Evolutionary conservation across 2,113 vertebrate species (phyloP).

Genomic region (Equus quagga): DNA sequence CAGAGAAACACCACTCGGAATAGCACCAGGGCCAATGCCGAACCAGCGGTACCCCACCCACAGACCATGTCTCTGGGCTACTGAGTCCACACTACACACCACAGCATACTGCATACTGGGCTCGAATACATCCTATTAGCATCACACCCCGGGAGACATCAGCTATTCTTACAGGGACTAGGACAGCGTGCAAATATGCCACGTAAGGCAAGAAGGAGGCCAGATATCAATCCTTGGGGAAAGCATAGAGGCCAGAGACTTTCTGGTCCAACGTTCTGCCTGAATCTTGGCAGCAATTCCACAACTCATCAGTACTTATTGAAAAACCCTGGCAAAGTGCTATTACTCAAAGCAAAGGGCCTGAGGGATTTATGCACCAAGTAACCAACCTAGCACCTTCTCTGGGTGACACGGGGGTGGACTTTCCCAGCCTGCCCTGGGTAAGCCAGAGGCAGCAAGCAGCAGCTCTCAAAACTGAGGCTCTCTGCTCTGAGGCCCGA

Average conservation of each 20-base stretch:
- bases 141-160: background rate
- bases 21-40: background rate
- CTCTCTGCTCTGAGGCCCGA: background rate
- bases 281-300: background rate
- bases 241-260: background rate
- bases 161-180: background rate
- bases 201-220: fast-evolving
- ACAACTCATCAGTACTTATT: conserved; percentile 68
- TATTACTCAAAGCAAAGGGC: conserved; percentile 76
- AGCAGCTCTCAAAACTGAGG: background rate
- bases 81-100: background rate
- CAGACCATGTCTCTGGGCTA: background rate
- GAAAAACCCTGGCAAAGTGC: conserved; percentile 70
- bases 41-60: background rate
- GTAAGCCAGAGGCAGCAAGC: background rate
- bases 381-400: conserved; percentile 64
- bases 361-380: conserved; percentile 62
- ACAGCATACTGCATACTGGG: background rate
- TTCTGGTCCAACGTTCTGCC: background rate
- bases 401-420: background rate
- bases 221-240: background rate
- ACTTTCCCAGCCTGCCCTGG: no score
- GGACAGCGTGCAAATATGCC: background rate
- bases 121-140: background rate
- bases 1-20: background rate